Percentiles rank a stretch among this genome's conserved stretches.
phyloP scores from a whole-genome alignment of 2,113 vertebrate genomes.

The Alouatta palliata region DNA sequence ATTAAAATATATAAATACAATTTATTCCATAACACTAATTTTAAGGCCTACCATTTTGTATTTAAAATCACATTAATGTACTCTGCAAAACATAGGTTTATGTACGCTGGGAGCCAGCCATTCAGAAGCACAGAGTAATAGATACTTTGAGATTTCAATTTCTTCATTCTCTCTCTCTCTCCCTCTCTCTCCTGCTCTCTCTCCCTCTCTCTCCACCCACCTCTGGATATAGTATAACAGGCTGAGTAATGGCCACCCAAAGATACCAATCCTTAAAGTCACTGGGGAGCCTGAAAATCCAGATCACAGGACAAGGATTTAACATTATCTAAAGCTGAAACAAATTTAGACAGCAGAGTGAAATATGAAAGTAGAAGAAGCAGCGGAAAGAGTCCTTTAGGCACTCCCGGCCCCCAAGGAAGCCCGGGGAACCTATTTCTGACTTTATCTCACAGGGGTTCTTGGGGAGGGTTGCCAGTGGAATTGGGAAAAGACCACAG shows the following conservation, averaged over 20 bases:
- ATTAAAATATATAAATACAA: not conserved
- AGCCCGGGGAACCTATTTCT: too few species aligned
- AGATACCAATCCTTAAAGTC: not conserved
- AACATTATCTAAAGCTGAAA: too few species aligned
- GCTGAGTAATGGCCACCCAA: not conserved
- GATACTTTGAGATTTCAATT: not conserved
- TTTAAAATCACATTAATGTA: not conserved
- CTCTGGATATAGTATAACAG: not conserved
- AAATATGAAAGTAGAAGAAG: too few species aligned
- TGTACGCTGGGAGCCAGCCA: not conserved
- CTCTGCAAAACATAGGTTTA: not conserved
- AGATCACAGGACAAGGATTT: too few species aligned
- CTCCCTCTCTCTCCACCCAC: not conserved
- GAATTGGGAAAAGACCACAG: too few species aligned
- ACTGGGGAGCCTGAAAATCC: too few species aligned
- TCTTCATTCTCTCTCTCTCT: not conserved
- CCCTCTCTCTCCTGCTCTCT: not conserved
- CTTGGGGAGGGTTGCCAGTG: too few species aligned
- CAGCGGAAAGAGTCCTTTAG: too few species aligned
- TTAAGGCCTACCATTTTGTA: not conserved
- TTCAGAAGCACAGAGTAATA: not conserved
- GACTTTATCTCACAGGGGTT: too few species aligned
- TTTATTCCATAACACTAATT: not conserved
- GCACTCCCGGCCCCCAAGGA: too few species aligned
- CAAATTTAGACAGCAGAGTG: too few species aligned